Conservation (phyloP, 2,888 invertebrate genomes). For the Caenorhabditis becei region DNA sequence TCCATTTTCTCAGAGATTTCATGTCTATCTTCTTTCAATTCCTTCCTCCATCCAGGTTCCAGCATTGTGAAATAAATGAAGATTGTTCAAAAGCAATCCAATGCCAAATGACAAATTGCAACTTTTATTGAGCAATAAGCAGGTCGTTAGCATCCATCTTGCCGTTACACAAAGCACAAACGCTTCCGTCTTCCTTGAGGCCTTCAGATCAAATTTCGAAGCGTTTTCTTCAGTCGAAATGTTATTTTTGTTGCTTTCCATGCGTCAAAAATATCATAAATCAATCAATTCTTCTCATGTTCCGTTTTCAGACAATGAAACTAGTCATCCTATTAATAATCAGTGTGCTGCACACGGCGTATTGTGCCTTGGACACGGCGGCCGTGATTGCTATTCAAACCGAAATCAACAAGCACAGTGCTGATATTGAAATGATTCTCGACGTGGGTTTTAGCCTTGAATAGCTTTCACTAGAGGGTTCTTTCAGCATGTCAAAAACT, state of each 20-base stretch:
- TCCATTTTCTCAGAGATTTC: neutral
- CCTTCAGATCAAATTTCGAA: conserved; percentile 49
- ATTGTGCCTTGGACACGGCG: conserved; percentile 71
- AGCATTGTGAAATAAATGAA: too few species aligned
- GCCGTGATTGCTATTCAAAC: conserved; percentile 76
- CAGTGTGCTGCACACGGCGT: conserved; percentile 28
- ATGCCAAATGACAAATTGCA: neutral
- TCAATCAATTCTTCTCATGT: neutral
- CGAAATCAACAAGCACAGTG: conserved; percentile 73
- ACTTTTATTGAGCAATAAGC: conserved; percentile 22
- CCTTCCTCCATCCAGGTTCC: too few species aligned
- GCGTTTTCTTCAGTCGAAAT: neutral
- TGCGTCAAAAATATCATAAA: neutral
- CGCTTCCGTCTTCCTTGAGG: conserved; percentile 9
- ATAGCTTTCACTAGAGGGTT: neutral
- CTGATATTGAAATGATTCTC: conserved; percentile 74
- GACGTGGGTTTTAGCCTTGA: conserved; percentile 70
- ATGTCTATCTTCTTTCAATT: neutral
- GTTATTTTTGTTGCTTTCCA: neutral
- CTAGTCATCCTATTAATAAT: conserved; percentile 29
- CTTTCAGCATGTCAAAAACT: conserved; percentile 73
- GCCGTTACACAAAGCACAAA: conserved; percentile 34
- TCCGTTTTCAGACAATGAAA: conserved; percentile 25
- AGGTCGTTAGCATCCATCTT: conserved; percentile 12
- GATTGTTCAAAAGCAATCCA: too few species aligned